Evolutionary conservation across 2,797 vertebrate genomes (phyloP).

Genomic region (Pogoniulus pusillus): DNA sequence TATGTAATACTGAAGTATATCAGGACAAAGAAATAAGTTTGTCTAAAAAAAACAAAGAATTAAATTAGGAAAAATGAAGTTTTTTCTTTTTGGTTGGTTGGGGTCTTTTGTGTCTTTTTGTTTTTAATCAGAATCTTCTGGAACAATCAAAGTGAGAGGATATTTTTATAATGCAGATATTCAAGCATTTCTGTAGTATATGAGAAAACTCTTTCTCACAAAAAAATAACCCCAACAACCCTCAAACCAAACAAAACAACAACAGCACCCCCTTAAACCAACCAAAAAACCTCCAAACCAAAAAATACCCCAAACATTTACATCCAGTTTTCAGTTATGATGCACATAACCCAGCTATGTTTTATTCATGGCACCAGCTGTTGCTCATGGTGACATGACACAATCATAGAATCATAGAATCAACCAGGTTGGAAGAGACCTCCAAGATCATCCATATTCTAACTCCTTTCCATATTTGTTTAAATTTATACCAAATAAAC

Average conservation of each 20-base stretch:
- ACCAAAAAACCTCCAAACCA: too few species aligned
- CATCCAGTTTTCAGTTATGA: not conserved
- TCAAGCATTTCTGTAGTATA: slow-evolving; percentile 1
- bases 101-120: too few species aligned
- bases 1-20: not conserved
- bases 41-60: not conserved
- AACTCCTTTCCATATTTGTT: not conserved
- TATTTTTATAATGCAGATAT: not conserved
- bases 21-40: not conserved
- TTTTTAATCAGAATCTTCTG: not conserved
- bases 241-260: too few species aligned
- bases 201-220: slow-evolving; percentile 28
- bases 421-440: too few species aligned
- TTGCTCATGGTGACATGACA: not conserved
- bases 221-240: not conserved
- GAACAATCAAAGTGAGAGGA: not conserved
- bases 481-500: not conserved
- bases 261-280: too few species aligned
- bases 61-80: not conserved
- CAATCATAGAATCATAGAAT: not conserved
- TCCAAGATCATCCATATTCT: too few species aligned
- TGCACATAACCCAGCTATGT: not conserved
- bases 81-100: not conserved
- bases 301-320: not conserved
- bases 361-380: slow-evolving; percentile 16